These are phyloP conservation scores for Heliconius sara DNA, from an alignment of 2,888 invertebrate species.

Conservation along the genomic window DNA sequence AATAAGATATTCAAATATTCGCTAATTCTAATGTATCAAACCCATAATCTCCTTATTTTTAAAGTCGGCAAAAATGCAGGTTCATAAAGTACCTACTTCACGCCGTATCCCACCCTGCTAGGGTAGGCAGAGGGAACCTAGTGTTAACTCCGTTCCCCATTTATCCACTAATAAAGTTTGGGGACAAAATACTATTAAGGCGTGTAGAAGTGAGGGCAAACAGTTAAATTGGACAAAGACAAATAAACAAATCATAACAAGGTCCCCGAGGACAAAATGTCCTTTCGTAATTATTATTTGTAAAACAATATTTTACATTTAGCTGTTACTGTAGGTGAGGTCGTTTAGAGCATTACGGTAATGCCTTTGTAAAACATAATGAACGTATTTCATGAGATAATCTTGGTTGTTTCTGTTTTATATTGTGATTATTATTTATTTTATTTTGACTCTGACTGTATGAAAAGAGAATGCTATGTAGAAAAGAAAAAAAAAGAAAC, in stretches of 20 bases:
- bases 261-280: conserved; percentile 59
- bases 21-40: background rate
- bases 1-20: background rate
- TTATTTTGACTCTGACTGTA: background rate
- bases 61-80: background rate
- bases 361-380: conserved; percentile 55
- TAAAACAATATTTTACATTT: conserved; percentile 55
- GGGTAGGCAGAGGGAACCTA: too few species aligned
- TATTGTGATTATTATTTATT: background rate
- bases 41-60: background rate
- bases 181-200: conserved; percentile 13
- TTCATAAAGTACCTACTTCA: background rate
- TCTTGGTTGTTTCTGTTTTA: conserved; percentile 11
- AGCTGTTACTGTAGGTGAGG: conserved; percentile 5
- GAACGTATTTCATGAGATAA: conserved; percentile 46
- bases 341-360: conserved; percentile 13
- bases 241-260: conserved; percentile 76
- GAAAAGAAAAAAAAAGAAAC: too few species aligned
- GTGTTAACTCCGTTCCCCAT: too few species aligned
- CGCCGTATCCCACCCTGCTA: too few species aligned
- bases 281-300: conserved; percentile 64
- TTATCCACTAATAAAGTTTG: background rate
- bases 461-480: too few species aligned
- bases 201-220: conserved; percentile 59
- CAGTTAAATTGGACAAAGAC: conserved; percentile 70